A percentile compares a stretch with the other conserved stretches of the same genome.
Evolutionary conservation across 2,113 vertebrate genomes (phyloP).

Genomic region (Sylvicapra grimmia): DNA sequence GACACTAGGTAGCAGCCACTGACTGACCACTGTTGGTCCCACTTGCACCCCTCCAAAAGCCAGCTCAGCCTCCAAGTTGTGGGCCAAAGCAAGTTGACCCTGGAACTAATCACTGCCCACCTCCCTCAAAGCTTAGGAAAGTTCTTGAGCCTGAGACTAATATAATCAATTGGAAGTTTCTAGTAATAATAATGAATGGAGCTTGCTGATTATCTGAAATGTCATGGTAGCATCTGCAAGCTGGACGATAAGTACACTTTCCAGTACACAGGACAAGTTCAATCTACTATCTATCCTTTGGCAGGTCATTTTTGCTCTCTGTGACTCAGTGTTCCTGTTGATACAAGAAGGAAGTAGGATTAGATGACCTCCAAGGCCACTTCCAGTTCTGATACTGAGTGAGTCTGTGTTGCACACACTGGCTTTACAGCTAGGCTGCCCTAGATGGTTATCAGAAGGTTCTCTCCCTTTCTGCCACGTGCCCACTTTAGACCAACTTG

Average conservation of each 20-base stretch:
- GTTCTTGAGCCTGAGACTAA: neutral
- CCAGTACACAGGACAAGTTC: neutral
- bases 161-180: neutral
- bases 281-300: neutral
- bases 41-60: neutral
- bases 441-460: neutral
- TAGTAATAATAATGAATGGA: neutral
- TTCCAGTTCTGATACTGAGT: neutral
- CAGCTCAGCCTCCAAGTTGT: neutral
- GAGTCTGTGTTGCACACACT: neutral
- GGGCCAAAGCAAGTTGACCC: neutral
- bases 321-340: neutral
- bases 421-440: neutral
- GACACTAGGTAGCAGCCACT: neutral
- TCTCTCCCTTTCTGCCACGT: neutral
- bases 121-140: neutral
- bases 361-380: neutral
- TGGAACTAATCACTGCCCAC: neutral
- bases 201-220: neutral
- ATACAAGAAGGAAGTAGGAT: neutral
- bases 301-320: neutral
- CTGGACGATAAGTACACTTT: neutral
- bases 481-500: neutral
- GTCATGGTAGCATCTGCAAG: neutral
- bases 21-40: neutral